A percentile compares a stretch with the other conserved stretches of the same genome.
These are phyloP conservation scores for Nannobrachium achirus DNA, from an alignment of 2,113 vertebrate species.

Conservation along the genomic window DNA sequence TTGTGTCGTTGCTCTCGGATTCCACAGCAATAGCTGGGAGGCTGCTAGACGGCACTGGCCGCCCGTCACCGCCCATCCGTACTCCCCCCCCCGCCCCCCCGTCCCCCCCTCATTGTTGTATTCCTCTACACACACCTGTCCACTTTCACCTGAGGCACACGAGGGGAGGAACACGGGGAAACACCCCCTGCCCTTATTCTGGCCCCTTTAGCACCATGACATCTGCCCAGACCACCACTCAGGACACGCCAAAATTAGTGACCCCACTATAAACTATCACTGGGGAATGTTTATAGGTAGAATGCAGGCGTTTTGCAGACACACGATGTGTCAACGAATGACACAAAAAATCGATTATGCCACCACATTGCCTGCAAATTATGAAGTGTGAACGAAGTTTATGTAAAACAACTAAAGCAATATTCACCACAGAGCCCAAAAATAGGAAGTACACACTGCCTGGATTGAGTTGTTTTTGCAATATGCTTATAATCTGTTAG, in stretches of 20 bases:
- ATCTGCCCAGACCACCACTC: conserved; percentile 8
- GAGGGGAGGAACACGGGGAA: conserved; percentile 19
- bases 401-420: no score
- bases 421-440: no score
- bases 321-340: no score
- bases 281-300: no score
- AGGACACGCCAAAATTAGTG: not conserved
- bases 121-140: conserved; percentile 56
- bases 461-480: no score
- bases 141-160: conserved; percentile 44
- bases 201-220: conserved; percentile 2
- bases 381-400: not conserved
- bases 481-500: no score
- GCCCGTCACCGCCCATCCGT: conserved; percentile 9
- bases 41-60: conserved; percentile 26
- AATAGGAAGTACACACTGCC: no score
- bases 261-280: not conserved
- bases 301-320: no score
- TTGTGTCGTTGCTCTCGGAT: conserved; percentile 52
- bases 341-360: no score
- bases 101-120: not conserved
- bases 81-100: conserved; percentile 14
- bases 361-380: no score
- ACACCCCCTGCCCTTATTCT: conserved; percentile 14
- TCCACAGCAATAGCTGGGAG: conserved; percentile 55